phyloP scores from a whole-genome alignment of 2,113 vertebrate species.

The Lamprologus speciosus region DNA sequence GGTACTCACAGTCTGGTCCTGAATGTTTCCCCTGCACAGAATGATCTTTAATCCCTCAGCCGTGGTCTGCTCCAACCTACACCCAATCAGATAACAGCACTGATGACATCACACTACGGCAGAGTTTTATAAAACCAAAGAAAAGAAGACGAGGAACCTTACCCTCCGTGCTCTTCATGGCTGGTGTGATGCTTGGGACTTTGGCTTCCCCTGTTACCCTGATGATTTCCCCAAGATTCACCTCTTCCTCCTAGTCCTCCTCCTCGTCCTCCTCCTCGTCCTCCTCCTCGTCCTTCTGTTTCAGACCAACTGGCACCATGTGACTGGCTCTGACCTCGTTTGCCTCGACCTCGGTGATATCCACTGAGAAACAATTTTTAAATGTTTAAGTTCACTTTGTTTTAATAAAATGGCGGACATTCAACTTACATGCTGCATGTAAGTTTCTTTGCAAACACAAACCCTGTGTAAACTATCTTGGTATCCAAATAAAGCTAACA shows the following conservation, averaged over 20 bases:
- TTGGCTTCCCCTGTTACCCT: background rate
- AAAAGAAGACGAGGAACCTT: background rate
- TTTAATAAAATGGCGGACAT: fast-evolving
- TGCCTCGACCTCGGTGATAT: fast-evolving
- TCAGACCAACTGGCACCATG: background rate
- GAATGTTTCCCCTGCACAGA: fast-evolving
- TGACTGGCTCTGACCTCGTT: background rate
- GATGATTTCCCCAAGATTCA: background rate
- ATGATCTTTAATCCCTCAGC: background rate
- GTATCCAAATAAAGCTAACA: background rate
- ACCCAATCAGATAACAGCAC: fast-evolving
- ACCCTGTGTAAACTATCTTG: background rate
- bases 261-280: fast-evolving
- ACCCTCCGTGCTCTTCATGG: fast-evolving
- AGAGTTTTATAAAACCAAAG: background rate
- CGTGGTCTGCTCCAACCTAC: background rate
- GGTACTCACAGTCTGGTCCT: background rate
- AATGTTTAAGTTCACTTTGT: background rate
- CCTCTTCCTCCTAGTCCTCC: background rate
- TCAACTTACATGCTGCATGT: background rate
- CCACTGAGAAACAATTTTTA: background rate
- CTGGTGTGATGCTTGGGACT: background rate
- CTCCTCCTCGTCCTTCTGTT: fast-evolving
- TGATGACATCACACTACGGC: background rate
- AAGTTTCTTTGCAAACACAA: background rate